Conservation (phyloP, 2,888 invertebrate genomes). For the Eristalis pertinax region DNA sequence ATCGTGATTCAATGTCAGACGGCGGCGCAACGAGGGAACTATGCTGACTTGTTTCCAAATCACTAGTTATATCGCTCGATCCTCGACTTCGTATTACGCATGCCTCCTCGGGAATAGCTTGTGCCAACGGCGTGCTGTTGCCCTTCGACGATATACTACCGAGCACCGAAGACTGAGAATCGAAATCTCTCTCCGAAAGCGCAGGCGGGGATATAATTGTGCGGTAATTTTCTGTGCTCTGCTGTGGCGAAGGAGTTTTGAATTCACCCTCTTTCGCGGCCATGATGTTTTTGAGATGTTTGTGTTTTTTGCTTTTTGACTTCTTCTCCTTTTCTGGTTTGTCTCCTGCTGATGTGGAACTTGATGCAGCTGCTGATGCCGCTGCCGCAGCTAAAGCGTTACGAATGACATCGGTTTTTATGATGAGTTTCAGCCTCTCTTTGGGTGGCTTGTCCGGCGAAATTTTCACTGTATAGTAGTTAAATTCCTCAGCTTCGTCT, state of each 20-base stretch:
- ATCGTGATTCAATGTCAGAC: slow-evolving; percentile 80
- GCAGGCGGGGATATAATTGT: slow-evolving; percentile 81
- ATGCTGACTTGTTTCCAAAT: slow-evolving; percentile 81
- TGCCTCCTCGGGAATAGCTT: slow-evolving; percentile 79
- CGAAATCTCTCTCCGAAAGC: slow-evolving; percentile 81
- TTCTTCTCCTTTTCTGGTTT: slow-evolving; percentile 75
- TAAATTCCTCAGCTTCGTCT: slow-evolving; percentile 79
- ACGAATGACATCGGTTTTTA: slow-evolving; percentile 80
- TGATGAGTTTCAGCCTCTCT: slow-evolving; percentile 82
- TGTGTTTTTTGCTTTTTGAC: slow-evolving; percentile 80
- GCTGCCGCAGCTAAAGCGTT: slow-evolving; percentile 80
- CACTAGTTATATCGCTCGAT: slow-evolving; percentile 81
- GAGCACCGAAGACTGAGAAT: slow-evolving; percentile 81
- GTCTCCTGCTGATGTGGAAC: slow-evolving; percentile 72
- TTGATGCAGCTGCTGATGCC: slow-evolving; percentile 76
- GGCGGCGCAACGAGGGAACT: slow-evolving; percentile 81
- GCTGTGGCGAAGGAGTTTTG: slow-evolving; percentile 82
- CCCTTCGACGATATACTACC: slow-evolving; percentile 81
- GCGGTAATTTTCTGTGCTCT: slow-evolving; percentile 81
- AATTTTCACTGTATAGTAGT: slow-evolving; percentile 80
- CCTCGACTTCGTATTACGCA: slow-evolving; percentile 81
- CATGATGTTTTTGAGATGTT: slow-evolving; percentile 77
- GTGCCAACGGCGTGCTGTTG: slow-evolving; percentile 79
- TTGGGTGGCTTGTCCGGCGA: slow-evolving; percentile 81
- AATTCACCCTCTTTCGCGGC: slow-evolving; percentile 76